A percentile compares a stretch with the other conserved stretches of the same genome.
phyloP scores from a whole-genome alignment of 2,113 vertebrate genomes.

The Nanorana parkeri region DNA sequence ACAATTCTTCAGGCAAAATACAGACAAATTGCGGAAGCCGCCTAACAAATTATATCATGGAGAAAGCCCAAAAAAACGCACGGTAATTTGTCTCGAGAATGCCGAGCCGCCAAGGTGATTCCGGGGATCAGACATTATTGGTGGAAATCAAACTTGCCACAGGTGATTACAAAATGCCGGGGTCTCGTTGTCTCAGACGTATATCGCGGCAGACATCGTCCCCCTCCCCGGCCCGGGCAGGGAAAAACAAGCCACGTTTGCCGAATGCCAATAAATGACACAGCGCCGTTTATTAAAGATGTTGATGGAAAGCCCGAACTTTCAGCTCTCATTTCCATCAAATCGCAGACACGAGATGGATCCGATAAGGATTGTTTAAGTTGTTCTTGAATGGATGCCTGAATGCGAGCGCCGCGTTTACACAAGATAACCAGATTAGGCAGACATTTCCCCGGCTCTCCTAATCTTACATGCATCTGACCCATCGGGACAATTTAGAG shows the following conservation, averaged over 20 bases:
- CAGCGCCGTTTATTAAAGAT: constrained; percentile 43
- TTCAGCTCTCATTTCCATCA: constrained; percentile 50
- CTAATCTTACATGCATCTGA: constrained; percentile 23
- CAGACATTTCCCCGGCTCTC: constrained; percentile 27
- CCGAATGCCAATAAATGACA: constrained; percentile 20
- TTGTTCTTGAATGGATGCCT: constrained; percentile 47
- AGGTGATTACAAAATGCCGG: background rate
- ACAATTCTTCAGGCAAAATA: background rate
- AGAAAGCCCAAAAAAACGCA: background rate
- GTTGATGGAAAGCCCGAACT: constrained; percentile 37
- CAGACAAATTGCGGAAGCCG: constrained; percentile 1
- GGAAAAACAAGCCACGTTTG: constrained; percentile 6
- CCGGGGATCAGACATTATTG: constrained; percentile 8
- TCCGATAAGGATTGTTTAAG: constrained; percentile 46
- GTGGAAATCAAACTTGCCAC: constrained; percentile 2
- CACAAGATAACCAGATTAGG: constrained; percentile 42
- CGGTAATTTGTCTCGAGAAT: background rate
- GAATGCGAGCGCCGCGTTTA: constrained; percentile 8
- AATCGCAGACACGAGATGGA: constrained; percentile 31
- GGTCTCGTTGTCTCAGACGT: background rate
- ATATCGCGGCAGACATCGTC: constrained; percentile 28
- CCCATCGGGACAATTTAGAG: constrained; percentile 3
- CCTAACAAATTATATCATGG: background rate
- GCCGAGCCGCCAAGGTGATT: background rate
- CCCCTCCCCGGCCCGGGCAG: background rate